A percentile compares a stretch with the other conserved stretches of the same genome.
These are phyloP conservation scores for Megaceryle torquata DNA, from an alignment of 2,113 vertebrate genomes.

Conservation along the genomic window DNA sequence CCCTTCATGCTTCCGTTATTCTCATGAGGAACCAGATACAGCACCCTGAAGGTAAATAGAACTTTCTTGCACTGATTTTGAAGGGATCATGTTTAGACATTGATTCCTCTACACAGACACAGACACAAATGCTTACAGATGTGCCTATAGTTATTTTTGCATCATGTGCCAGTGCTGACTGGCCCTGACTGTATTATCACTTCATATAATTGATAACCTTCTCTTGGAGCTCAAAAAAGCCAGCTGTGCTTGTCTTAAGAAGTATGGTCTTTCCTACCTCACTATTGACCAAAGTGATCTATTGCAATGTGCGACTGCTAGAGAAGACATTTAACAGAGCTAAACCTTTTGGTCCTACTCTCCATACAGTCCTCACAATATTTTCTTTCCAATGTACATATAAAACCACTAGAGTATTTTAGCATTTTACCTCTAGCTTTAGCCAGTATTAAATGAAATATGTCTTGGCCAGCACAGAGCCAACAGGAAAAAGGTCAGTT, in stretches of 20 bases:
- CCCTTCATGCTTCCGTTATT: not conserved
- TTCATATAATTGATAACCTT: not conserved
- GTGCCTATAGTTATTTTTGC: not conserved
- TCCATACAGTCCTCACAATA: not conserved
- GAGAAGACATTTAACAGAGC: not conserved
- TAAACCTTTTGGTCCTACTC: not conserved
- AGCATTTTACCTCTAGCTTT: conserved; percentile 26
- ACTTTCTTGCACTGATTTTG: not conserved
- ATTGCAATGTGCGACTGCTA: not conserved
- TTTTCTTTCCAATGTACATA: not conserved
- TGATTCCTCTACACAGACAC: not conserved
- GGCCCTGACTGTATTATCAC: not conserved
- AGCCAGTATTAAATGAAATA: conserved; percentile 29
- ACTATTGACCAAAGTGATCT: not conserved
- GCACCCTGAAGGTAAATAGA: not conserved
- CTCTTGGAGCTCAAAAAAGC: not conserved
- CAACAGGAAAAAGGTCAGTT: conserved; percentile 49
- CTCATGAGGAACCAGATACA: not conserved
- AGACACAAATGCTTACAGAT: not conserved
- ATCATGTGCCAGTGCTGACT: not conserved
- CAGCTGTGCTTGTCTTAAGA: not conserved
- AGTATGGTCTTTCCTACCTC: not conserved
- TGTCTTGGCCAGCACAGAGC: conserved; percentile 16
- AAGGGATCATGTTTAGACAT: not conserved
- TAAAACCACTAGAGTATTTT: conserved; percentile 31